Base-by-base conservation (phyloP, 2,888 invertebrate genomes). In the Agrotis exclamationis region DNA sequence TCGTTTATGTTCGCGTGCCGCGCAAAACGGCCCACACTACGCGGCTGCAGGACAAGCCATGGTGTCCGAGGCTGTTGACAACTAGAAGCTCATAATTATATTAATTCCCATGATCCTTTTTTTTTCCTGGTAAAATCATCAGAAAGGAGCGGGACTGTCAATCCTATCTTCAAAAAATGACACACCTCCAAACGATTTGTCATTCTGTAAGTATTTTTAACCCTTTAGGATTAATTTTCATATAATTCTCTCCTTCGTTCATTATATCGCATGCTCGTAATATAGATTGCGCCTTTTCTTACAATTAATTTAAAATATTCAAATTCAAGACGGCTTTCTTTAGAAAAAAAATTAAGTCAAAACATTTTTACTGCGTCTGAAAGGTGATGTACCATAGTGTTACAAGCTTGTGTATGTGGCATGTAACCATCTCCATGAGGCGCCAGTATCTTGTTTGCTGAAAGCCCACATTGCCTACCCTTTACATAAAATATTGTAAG, bases 401-500 rank as follows among this genome's bases (percentile, higher is more conserved):
- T 33, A 20, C 63, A 53, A 22, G 47, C 16, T 28, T 74, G 6
- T 24, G 2, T 18, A 13, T 11, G 28, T 22, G 44, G 14, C 3
- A 14, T n/a, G 20, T 28, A 3, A 54, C 53, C 48, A 45, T 54
- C 9, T 58, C 58, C 76, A 76, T 74, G 48, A 76, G n/a, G 57
- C 24, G 58, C n/a, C 58, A 48, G 51, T 47, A 11, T 28, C 18
- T 57, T 48, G 70, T 74, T 74, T 69, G 58, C 58, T 33, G 18
- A 24, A n/a, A 53, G 6, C 50, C 69, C 13, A 68, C 57, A 57
- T 47, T 57, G 13, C 18, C 24, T n/a, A 68, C 39, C 24, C 47
- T 76, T 22, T 54, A 59, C 47, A 76, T 59, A 76, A 68, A 33
- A 69, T 45, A 69, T 47, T 18, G 39, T 48, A 14, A 74, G 69